Evolutionary conservation across 2,797 vertebrate species (phyloP).

Genomic region (Gouania willdenowi): DNA sequence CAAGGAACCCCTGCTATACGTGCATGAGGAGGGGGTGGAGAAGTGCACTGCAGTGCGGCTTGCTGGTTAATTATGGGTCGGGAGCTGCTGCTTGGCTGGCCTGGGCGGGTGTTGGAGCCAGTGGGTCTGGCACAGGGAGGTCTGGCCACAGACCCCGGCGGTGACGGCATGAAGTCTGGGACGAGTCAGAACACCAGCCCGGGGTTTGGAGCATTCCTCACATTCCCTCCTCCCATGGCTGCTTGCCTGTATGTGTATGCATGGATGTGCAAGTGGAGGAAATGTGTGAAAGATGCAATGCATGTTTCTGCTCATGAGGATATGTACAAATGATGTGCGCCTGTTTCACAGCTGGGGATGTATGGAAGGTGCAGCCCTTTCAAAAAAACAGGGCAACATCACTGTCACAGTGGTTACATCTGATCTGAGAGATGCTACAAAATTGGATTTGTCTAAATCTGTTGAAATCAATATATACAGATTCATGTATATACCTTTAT

Average conservation of each 20-base stretch:
- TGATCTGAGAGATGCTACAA: slow-evolving; percentile 13
- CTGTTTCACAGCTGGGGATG: slow-evolving; percentile 18
- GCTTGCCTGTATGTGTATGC: slow-evolving; percentile 41
- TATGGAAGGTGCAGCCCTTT: slow-evolving; percentile 2
- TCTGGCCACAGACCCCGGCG: slow-evolving; percentile 84
- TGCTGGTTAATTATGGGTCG: slow-evolving; percentile 82
- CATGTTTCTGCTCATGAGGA: slow-evolving; percentile 27
- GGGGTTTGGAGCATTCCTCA: slow-evolving; percentile 79
- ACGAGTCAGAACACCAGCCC: slow-evolving; percentile 84
- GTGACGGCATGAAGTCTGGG: slow-evolving; percentile 87
- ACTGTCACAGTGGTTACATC: slow-evolving; percentile 7
- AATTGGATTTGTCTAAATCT: no score
- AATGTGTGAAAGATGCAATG: slow-evolving; percentile 33
- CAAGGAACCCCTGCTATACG: slow-evolving; percentile 44
- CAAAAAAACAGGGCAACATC: slow-evolving; percentile 1
- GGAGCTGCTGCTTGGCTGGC: slow-evolving; percentile 79
- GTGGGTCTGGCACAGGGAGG: slow-evolving; percentile 85
- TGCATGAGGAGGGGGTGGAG: slow-evolving; percentile 50
- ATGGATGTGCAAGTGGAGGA: slow-evolving; percentile 31
- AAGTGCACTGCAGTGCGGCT: slow-evolving; percentile 62
- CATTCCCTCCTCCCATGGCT: slow-evolving; percentile 74
- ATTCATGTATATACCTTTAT: no score
- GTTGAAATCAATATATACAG: no score
- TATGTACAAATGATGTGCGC: slow-evolving; percentile 11
- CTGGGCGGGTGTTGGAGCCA: slow-evolving; percentile 84